Base-by-base conservation (phyloP, 2,888 invertebrate genomes). In the Alloscopus bannaensis region DNA sequence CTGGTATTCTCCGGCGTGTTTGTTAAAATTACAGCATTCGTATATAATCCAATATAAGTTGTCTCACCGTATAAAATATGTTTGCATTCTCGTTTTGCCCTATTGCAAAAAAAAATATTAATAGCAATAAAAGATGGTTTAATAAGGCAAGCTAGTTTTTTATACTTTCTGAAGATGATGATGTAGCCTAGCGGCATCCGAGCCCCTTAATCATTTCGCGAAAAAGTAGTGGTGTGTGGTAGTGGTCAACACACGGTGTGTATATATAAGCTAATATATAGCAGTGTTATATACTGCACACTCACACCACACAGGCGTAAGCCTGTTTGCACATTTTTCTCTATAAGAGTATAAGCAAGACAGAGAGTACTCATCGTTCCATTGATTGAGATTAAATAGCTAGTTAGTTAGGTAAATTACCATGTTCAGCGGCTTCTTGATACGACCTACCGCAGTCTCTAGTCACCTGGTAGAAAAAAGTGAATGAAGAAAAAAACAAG, bases 361-460 rank as follows among this genome's bases (percentile, higher is more conserved):
- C 62, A 62, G 60, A 79, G 66, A 71, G 66, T 72, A 79, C 79
- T 79, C 71, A 72, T 79, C 72, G 72, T 79, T 79, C 79, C 79
- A 79, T 79, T 79, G 79, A 79, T 79, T 79, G 79, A 79, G 79
- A 79, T 79, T 79, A 79, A 79, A 79, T 79, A 71, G 79, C 79
- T 79, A 79, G 79, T 79, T 79, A 79, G 79, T 79, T 79, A 66
- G 79, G 72, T 71, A 72, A 79, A 79, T 79, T 79, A 72, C 79
- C 79, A 79, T 79, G 79, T 79, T 79, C 79, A 79, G 79, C 79
- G 79, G 79, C 79, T 79, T 79, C 79, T 79, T 79, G 71, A 79
- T 79, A 72, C 79, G 79, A 79, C 79, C 79, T 79, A 79, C 79
- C 79, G 79, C 79, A 79, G 79, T 79, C 79, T n/a, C n/a, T 79